Base-by-base conservation (phyloP, 2,797 vertebrate genomes). In the Anas capensis region DNA sequence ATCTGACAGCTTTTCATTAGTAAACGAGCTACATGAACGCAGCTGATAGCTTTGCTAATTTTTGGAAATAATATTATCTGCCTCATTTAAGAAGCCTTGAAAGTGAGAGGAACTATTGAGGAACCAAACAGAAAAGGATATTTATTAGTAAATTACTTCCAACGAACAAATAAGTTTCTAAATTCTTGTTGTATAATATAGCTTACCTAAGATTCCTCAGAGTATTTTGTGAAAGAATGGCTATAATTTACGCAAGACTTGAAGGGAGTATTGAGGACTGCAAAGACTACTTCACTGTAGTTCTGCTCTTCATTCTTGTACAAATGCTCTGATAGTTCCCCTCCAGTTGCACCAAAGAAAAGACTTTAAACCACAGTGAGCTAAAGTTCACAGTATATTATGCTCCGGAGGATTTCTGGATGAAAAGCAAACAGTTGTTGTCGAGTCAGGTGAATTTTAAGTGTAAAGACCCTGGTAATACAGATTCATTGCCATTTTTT, bases 221-320 rank as follows among this genome's bases (percentile, higher is more conserved):
- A 36, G 4, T n/a, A 24, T 42, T 58, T 66, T 24, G 14, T 86
- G 56, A 53, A 84, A 76, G 18, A 51, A 4, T 36, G n/a, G 8
- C n/a, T 40, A 1, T 56, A 3, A 7, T 56, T 51, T 21, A 19
- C 56, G n/a, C 1, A 11, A 34, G 40, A 26, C 10, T 54, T 82
- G 21, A 80, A 53, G 10, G n/a, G n/a, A 60, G 42, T 76, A 51
- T 6, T 8, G 21, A 34, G 57, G 15, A 81, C 36, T 36, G 36
- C 16, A 38, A 65, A 70, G 38, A 40, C 8, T 5, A 34, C 11
- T 26, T 20, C 46, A 51, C 3, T 68, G 23, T 71, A 10, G 11
- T 7, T 10, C 6, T 66, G 36, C 6, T 1, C 7, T 78, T 81
- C 0, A 0, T 84, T 18, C 31, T 42, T 89, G 20, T 23, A 56